Conservation (phyloP, 1,140 invertebrate genomes). For the Triops cancriformis region DNA sequence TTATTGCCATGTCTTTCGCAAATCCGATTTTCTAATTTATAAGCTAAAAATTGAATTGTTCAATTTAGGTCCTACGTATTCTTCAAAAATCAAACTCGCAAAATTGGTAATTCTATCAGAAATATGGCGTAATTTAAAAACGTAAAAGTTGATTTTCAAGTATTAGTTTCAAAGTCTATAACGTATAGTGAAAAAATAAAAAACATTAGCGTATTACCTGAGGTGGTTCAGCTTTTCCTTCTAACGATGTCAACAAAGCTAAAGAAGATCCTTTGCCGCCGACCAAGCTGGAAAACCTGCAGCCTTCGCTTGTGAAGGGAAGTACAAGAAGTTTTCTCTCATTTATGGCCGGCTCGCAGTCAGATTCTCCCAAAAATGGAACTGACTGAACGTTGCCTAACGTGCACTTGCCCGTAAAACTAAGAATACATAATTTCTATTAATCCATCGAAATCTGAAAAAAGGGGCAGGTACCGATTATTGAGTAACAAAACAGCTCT, state of each 20-base stretch:
- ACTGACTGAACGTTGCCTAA: conserved; percentile 26
- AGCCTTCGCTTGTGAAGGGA: conserved; percentile 40
- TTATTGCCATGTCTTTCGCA: too few relatives aligned
- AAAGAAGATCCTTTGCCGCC: conserved; percentile 65
- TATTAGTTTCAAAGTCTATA: too few relatives aligned
- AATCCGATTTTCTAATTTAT: too few relatives aligned
- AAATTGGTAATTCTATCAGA: too few relatives aligned
- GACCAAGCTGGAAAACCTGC: conserved; percentile 45
- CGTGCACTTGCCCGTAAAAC: conserved; percentile 28
- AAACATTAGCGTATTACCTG: conserved; percentile 23
- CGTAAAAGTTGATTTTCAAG: too few relatives aligned
- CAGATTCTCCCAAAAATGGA: conserved; percentile 21
- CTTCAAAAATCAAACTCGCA: too few relatives aligned
- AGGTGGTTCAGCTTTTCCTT: conserved; percentile 33
- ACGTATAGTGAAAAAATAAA: too few relatives aligned
- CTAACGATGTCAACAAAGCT: conserved; percentile 48
- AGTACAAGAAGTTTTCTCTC: conserved; percentile 37
- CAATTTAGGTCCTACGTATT: too few relatives aligned
- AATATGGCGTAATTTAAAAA: too few relatives aligned
- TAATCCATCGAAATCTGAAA: conserved; percentile 29
- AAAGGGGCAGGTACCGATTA: conserved; percentile 29
- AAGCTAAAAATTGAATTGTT: too few relatives aligned
- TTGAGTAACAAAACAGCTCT: conserved; percentile 30
- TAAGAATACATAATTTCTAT: conserved; percentile 29
- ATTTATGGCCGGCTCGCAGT: neutral